Conservation (phyloP, 2,113 vertebrate species). For the Epinephelus cyanopodus region DNA sequence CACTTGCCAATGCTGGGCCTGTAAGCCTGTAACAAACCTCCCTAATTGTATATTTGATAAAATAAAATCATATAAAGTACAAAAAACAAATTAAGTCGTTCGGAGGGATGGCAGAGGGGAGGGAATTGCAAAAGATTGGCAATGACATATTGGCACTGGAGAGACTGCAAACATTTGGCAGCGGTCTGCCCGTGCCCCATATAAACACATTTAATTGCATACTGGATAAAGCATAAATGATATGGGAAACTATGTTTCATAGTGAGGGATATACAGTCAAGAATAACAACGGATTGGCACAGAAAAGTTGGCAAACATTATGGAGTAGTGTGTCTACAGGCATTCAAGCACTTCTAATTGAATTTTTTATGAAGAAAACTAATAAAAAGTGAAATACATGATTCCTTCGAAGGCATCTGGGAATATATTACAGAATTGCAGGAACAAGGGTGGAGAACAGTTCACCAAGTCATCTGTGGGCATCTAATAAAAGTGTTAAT, state of each 20-base stretch:
- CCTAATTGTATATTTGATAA: conserved; percentile 60
- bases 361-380: conserved; percentile 33
- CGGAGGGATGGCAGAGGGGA: conserved; percentile 12
- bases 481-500: conserved; percentile 41
- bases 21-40: conserved; percentile 43
- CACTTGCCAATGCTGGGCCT: conserved; percentile 42
- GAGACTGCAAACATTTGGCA: conserved; percentile 42
- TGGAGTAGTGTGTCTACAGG: not conserved
- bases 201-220: conserved; percentile 49
- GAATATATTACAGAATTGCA: conserved; percentile 14
- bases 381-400: conserved; percentile 26
- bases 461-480: not conserved
- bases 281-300: not conserved
- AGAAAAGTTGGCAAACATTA: conserved; percentile 25
- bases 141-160: conserved; percentile 21
- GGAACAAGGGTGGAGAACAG: not conserved
- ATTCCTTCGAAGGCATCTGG: conserved; percentile 17
- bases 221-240: conserved; percentile 27
- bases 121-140: conserved; percentile 36
- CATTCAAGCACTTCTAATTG: conserved; percentile 32
- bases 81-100: conserved; percentile 48
- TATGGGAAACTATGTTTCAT: conserved; percentile 12
- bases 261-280: conserved; percentile 1
- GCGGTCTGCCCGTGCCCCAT: not conserved
- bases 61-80: conserved; percentile 34